A percentile compares a stretch with the other conserved stretches of the same genome.
phyloP scores from a whole-genome alignment of 2,888 invertebrate genomes.

The Tiliacea citrago region DNA sequence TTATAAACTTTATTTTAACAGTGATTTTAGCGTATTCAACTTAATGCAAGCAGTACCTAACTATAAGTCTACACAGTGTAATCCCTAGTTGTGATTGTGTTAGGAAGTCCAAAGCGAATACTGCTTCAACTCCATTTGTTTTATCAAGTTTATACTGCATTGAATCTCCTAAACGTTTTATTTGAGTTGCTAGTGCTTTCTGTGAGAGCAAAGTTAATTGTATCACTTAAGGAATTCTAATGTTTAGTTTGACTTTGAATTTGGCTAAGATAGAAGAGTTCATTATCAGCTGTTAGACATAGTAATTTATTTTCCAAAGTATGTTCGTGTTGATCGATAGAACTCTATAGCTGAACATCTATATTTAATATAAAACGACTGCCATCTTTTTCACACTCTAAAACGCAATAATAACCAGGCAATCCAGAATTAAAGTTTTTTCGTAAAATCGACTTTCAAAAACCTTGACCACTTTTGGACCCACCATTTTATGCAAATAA shows the following conservation, averaged over 20 bases:
- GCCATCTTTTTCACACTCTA: neutral
- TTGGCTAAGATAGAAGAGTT: neutral
- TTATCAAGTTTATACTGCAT: slow-evolving; percentile 10
- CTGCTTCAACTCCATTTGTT: slow-evolving; percentile 19
- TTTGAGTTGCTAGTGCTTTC: slow-evolving; percentile 43
- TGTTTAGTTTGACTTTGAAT: slow-evolving; percentile 5
- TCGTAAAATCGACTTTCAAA: neutral
- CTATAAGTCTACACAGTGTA: neutral
- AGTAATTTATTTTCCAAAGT: neutral
- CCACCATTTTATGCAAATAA: too few relatives aligned
- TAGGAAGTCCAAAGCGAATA: slow-evolving; percentile 24
- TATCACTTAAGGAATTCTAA: neutral
- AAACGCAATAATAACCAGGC: neutral
- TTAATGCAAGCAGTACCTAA: neutral
- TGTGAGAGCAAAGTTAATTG: slow-evolving; percentile 12
- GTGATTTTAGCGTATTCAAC: neutral
- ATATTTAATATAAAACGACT: neutral
- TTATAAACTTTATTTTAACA: neutral
- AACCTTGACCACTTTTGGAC: neutral
- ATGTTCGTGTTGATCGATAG: neutral
- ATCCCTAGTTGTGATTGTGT: slow-evolving; percentile 28
- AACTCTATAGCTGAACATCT: neutral
- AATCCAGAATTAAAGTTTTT: neutral
- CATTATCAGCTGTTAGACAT: neutral
- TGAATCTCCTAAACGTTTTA: slow-evolving; percentile 39